These are phyloP conservation scores for Dascillus cervinus DNA, from an alignment of 2,888 invertebrate species.

Conservation along the genomic window DNA sequence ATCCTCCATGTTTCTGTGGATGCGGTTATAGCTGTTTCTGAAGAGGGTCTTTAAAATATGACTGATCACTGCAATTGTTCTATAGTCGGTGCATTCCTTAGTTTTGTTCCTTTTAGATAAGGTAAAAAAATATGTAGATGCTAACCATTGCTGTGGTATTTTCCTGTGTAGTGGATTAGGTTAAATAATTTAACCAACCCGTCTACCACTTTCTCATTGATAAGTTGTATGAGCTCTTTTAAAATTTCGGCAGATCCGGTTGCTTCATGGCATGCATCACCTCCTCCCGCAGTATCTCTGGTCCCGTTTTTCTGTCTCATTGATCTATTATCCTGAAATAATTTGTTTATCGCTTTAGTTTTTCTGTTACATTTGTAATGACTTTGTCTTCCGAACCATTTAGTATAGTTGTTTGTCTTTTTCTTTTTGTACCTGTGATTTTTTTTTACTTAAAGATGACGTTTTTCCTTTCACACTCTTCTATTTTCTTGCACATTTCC, in stretches of 20 bases:
- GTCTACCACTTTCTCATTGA: neutral
- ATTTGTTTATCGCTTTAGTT: constrained; percentile 1
- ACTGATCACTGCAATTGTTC: constrained; percentile 1
- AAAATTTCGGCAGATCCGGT: neutral
- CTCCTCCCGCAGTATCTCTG: neutral
- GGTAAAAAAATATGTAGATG: constrained; percentile 5
- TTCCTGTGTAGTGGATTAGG: constrained; percentile 2
- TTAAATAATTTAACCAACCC: constrained; percentile 3
- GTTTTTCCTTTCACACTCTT: too few relatives aligned
- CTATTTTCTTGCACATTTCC: too few relatives aligned
- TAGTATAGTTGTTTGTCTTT: too few relatives aligned
- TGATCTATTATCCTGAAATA: neutral
- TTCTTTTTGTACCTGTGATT: too few relatives aligned
- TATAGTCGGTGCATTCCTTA: constrained; percentile 2
- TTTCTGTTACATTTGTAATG: neutral
- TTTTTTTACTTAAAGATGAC: too few relatives aligned
- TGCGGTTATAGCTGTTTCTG: neutral
- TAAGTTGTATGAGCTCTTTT: neutral
- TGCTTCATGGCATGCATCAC: neutral
- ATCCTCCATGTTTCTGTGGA: too few relatives aligned
- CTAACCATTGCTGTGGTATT: constrained; percentile 3
- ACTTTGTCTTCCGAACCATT: too few relatives aligned
- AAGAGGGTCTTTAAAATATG: neutral
- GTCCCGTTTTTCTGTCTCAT: neutral
- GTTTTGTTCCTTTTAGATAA: constrained; percentile 6